A percentile compares a stretch with the other conserved stretches of the same genome.
Evolutionary conservation across 2,797 vertebrate species (phyloP).

Genomic region (Tachyglossus aculeatus): DNA sequence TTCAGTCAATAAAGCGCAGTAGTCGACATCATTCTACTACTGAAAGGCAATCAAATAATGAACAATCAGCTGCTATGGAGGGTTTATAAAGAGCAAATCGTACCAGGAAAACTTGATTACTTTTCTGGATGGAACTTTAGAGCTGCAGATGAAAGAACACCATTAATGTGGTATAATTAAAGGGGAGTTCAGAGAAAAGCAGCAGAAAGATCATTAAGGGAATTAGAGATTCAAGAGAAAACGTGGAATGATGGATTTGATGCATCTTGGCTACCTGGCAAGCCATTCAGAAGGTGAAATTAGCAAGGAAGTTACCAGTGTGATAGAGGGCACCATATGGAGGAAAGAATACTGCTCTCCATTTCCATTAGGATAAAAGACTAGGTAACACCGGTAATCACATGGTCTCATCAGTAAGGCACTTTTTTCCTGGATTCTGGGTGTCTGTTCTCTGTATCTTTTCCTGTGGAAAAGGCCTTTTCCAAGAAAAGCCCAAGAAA

Average conservation of each 20-base stretch:
- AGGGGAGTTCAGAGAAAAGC: not conserved
- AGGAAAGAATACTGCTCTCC: constrained; percentile 39
- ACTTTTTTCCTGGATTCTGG: too few relatives aligned
- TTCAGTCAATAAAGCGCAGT: not conserved
- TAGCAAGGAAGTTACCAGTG: not conserved
- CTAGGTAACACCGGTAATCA: too few relatives aligned
- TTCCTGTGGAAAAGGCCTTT: too few relatives aligned
- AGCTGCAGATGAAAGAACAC: not conserved
- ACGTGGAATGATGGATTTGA: not conserved
- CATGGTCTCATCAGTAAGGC: too few relatives aligned
- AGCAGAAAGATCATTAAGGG: not conserved
- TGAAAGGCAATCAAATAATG: not conserved
- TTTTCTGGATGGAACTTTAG: not conserved
- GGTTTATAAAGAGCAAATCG: not conserved
- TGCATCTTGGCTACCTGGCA: not conserved
- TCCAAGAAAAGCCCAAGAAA: too few relatives aligned
- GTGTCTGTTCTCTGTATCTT: too few relatives aligned
- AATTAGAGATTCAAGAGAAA: not conserved
- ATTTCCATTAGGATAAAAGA: too few relatives aligned
- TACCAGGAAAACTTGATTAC: not conserved
- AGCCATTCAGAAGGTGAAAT: not conserved
- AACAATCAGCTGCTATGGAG: not conserved
- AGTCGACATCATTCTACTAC: not conserved
- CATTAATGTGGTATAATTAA: not conserved
- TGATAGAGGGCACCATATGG: too few relatives aligned